Percentiles rank a stretch among this genome's conserved stretches.
Conservation (phyloP, 2,797 vertebrate genomes). For the Tenualosa ilisha region DNA sequence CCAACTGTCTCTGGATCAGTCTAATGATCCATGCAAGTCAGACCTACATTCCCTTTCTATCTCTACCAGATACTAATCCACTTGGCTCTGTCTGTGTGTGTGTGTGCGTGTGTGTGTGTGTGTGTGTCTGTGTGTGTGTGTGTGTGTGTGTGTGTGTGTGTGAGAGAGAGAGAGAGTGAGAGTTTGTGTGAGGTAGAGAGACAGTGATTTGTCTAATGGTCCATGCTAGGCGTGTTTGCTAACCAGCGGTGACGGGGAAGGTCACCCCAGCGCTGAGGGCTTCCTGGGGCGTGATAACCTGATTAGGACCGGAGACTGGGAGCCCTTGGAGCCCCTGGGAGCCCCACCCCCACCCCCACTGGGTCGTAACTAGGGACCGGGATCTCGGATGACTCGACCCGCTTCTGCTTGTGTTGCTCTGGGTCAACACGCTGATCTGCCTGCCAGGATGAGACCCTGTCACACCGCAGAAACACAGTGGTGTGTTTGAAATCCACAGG, state of each 20-base stretch:
- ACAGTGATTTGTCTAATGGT: slow-evolving; percentile 9
- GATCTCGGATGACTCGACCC: slow-evolving; percentile 42
- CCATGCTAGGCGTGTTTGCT: neutral
- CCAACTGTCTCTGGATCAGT: no score
- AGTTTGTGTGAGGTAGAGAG: no score
- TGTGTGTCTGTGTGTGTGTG: no score
- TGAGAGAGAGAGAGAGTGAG: neutral
- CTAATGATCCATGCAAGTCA: no score
- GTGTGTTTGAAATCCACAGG: neutral
- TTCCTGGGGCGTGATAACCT: slow-evolving; percentile 42
- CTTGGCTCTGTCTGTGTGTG: no score
- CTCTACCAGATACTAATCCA: no score
- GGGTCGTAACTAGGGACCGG: slow-evolving; percentile 30
- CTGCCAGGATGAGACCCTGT: neutral
- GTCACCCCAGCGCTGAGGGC: slow-evolving; percentile 12
- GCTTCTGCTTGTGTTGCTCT: slow-evolving; percentile 35
- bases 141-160: no score
- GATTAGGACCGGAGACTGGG: slow-evolving; percentile 16
- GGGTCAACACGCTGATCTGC: neutral
- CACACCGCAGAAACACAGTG: neutral
- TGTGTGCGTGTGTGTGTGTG: neutral
- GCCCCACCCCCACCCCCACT: neutral
- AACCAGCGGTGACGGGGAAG: neutral
- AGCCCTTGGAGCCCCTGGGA: no score
- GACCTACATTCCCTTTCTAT: no score